Conservation (phyloP, 2,113 vertebrate species). For the Shinisaurus crocodilurus region DNA sequence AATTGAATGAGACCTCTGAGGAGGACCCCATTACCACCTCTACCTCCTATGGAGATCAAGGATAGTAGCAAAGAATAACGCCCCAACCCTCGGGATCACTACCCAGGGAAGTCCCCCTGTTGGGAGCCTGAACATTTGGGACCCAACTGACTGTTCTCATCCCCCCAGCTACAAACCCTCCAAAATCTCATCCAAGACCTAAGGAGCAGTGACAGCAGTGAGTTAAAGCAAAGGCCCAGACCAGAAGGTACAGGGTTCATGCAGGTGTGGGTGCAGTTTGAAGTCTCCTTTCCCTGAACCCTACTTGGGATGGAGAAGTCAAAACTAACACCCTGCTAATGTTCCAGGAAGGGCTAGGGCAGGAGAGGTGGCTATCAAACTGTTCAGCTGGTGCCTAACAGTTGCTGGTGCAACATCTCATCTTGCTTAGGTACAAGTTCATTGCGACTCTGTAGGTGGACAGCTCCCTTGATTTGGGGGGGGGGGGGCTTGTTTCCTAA, state of each 20-base stretch:
- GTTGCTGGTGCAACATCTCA: background rate
- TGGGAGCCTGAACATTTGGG: background rate
- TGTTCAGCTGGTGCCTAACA: background rate
- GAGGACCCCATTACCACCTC: background rate
- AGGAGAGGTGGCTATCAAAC: background rate
- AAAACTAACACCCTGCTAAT: no score
- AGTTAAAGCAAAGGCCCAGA: background rate
- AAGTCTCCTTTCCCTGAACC: background rate
- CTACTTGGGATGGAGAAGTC: no score
- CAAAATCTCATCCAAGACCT: background rate
- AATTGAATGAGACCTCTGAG: background rate
- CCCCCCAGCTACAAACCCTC: background rate
- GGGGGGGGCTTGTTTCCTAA: background rate
- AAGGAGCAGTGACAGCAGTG: background rate
- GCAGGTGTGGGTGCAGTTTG: no score
- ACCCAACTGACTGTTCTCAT: background rate
- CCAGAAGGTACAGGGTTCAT: background rate
- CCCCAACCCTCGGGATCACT: background rate
- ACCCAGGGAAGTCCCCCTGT: no score
- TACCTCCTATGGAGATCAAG: background rate
- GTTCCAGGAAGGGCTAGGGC: background rate
- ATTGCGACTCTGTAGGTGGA: background rate
- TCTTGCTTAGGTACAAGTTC: background rate
- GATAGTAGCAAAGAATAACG: background rate
- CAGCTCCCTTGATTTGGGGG: background rate